A percentile compares a stretch with the other conserved stretches of the same genome.
Conservation (phyloP, 92 coral and sea anemone genomes). For the Epizoanthus illoricatus region DNA sequence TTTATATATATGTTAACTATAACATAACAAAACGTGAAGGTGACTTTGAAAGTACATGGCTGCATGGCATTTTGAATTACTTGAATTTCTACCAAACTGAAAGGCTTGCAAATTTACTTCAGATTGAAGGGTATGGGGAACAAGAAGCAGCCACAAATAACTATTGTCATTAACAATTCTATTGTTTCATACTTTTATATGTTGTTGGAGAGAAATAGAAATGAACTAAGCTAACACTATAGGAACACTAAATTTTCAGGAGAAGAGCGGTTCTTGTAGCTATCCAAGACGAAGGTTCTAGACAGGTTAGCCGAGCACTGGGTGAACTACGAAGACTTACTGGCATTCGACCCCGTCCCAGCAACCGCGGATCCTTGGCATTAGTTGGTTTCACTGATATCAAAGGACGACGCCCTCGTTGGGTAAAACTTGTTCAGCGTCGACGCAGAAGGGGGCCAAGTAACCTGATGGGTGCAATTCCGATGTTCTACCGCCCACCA, state of each 20-base stretch:
- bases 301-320: background rate
- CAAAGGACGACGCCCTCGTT: slow-evolving; percentile 10
- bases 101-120: too few species aligned
- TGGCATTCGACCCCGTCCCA: background rate
- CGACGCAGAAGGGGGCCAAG: slow-evolving; percentile 27
- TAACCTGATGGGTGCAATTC: slow-evolving; percentile 12
- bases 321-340: slow-evolving; percentile 2
- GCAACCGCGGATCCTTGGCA: slow-evolving; percentile 5
- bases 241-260: background rate
- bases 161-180: too few species aligned
- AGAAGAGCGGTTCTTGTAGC: slow-evolving; percentile 21
- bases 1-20: background rate
- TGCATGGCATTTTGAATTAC: too few species aligned
- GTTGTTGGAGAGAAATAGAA: background rate
- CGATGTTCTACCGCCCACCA: slow-evolving; percentile 21
- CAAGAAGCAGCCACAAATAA: too few species aligned
- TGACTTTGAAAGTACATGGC: too few species aligned
- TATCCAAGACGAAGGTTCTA: slow-evolving; percentile 30
- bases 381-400: slow-evolving; percentile 26
- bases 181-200: background rate
- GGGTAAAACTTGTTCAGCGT: slow-evolving; percentile 4
- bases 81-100: too few species aligned
- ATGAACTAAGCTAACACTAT: background rate
- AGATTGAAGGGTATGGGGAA: too few species aligned
- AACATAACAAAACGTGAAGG: too few species aligned